These are phyloP conservation scores for Penaeus vannamei DNA, from an alignment of 1,140 invertebrate genomes.

Conservation along the genomic window DNA sequence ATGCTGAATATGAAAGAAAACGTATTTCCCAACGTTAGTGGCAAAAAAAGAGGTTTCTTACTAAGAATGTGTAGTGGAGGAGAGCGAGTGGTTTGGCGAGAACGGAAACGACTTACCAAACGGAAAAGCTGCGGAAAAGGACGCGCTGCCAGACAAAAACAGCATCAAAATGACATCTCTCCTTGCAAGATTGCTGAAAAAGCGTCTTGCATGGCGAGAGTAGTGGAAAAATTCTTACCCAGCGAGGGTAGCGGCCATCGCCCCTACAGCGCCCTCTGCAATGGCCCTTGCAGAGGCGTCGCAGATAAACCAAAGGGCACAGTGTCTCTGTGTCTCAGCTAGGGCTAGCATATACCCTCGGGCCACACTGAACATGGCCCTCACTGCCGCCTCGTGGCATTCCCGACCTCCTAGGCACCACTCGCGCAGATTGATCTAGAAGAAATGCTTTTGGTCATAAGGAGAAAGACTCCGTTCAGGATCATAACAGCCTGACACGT, in stretches of 20 bases:
- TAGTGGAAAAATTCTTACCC: constrained; percentile 1
- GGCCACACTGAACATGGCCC: constrained; percentile 29
- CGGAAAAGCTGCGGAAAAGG: too few relatives aligned
- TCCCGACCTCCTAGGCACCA: constrained; percentile 16
- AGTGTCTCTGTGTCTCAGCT: constrained; percentile 12
- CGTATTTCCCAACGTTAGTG: too few relatives aligned
- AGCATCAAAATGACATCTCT: too few relatives aligned
- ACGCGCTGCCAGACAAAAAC: too few relatives aligned
- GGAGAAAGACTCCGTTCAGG: neutral
- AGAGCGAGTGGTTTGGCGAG: too few relatives aligned
- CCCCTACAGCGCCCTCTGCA: constrained; percentile 45
- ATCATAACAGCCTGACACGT: too few relatives aligned
- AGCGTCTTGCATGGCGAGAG: too few relatives aligned
- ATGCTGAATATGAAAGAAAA: too few relatives aligned
- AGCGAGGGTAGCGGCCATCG: constrained; percentile 46
- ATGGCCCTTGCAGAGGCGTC: constrained; percentile 27
- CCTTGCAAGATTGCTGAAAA: too few relatives aligned
- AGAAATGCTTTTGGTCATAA: neutral
- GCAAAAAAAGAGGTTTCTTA: too few relatives aligned
- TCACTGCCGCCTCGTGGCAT: constrained; percentile 43
- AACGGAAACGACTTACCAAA: too few relatives aligned
- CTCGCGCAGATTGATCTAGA: constrained; percentile 27
- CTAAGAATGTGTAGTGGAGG: too few relatives aligned
- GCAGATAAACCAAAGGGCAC: constrained; percentile 43
- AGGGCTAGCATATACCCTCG: constrained; percentile 44